Base-by-base conservation (phyloP, 2,888 invertebrate genomes). In the Spatulosminthurus flaviceps region DNA sequence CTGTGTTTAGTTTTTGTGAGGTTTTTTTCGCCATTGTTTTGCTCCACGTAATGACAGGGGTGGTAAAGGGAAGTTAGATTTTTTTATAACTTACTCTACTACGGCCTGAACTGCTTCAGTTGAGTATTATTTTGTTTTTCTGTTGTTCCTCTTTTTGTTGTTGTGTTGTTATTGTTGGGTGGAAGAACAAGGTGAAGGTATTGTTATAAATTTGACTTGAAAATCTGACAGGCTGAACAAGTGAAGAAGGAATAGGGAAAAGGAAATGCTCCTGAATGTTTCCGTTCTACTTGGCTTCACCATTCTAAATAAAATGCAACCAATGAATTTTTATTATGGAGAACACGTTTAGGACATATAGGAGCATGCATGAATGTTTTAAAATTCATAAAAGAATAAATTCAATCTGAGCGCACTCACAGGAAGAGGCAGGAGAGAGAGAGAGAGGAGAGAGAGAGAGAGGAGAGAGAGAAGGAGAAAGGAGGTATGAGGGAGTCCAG, bases 321-420 rank as follows among this genome's bases (percentile, higher is more conserved):
- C 82, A 83, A 84, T 84, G 83, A 83, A 83, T 84, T 83, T 84
- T 83, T 84, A 83, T 83, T 81, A 83, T 83, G 81, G 78, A 77
- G 80, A 77, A 77, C 81, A 83, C 83, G 84, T 80, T 51, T 51
- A 51, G 9, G 16, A 51, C 51, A 51, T 51, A 51, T 51, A 13
- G n/a, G 79, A 60, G 80, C 77, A 73, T 77, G 80, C 79, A 79
- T 80, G 84, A 84, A 85, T 85, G 82, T 82, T 82, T 85, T 84
- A 82, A 85, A 83, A 85, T 83, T 85, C 84, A 85, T 85, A 82
- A 84, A 83, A 82, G 83, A 84, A 85, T 83, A 83, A 85, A 84
- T 84, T 83, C 84, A 85, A 84, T 85, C 83, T 84, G 82, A 85
- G 84, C 80, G 82, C 81, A 83, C 84, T 82, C 82, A 82, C 83